Evolutionary conservation across 2,797 vertebrate species (phyloP).

Genomic region (Tarsius wallacei): DNA sequence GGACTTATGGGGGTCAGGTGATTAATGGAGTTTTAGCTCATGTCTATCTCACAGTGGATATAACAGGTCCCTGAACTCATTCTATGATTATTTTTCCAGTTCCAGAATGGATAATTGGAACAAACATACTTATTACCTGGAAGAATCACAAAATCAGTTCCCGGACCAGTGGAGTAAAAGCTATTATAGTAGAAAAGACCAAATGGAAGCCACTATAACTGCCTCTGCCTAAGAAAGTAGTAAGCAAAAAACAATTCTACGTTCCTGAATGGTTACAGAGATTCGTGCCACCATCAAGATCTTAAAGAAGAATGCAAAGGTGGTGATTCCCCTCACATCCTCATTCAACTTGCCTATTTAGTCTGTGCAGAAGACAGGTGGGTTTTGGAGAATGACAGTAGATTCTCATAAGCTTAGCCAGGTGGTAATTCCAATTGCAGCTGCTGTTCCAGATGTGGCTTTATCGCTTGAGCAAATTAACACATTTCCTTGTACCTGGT

Average conservation of each 20-base stretch:
- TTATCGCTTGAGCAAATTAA: conserved; percentile 30
- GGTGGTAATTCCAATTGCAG: background rate
- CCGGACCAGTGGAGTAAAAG: background rate
- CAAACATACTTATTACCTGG: background rate
- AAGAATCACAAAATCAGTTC: background rate
- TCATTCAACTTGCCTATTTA: background rate
- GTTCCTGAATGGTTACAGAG: background rate
- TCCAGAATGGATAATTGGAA: background rate
- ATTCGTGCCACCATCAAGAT: background rate
- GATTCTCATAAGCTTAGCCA: background rate
- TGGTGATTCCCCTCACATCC: background rate
- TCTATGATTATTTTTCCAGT: background rate
- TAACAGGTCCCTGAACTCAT: background rate
- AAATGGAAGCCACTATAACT: background rate
- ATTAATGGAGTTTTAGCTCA: background rate
- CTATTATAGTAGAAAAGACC: background rate
- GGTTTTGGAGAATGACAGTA: no score
- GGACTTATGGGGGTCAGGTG: background rate
- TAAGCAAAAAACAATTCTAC: background rate
- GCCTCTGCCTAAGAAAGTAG: background rate
- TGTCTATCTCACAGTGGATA: background rate
- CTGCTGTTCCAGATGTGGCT: background rate
- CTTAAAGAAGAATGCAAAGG: background rate
- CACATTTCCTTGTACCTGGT: background rate
- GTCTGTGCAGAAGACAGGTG: background rate